These are phyloP conservation scores for Alouatta palliata DNA, from an alignment of 2,113 vertebrate species.

Conservation along the genomic window DNA sequence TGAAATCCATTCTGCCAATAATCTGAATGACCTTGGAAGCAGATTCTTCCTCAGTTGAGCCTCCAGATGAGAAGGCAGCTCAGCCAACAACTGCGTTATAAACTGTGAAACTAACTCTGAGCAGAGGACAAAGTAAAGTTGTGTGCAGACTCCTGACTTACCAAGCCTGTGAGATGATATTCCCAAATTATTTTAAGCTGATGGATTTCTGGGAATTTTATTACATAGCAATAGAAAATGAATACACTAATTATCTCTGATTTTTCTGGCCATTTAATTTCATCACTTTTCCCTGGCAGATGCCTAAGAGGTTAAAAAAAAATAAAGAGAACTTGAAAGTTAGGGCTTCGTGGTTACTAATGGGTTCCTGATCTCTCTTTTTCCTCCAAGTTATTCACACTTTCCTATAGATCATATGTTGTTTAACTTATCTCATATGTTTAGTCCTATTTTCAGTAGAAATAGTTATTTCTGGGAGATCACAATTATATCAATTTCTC, in stretches of 20 bases:
- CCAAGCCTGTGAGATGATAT: neutral
- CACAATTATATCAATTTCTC: neutral
- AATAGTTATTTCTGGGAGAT: neutral
- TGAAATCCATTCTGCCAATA: neutral
- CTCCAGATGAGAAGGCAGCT: neutral
- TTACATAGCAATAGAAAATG: neutral
- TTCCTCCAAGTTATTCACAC: neutral
- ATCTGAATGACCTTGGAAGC: neutral
- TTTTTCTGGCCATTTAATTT: neutral
- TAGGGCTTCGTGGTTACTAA: accelerated
- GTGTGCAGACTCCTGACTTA: neutral
- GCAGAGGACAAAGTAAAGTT: neutral
- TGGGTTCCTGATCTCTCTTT: neutral
- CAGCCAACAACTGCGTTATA: neutral
- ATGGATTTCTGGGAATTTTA: neutral
- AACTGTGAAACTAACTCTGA: neutral
- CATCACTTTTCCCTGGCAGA: neutral
- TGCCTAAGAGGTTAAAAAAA: neutral
- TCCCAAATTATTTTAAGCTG: neutral
- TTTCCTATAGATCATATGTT: neutral
- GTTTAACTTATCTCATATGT: neutral
- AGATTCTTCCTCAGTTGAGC: neutral
- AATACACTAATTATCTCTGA: neutral
- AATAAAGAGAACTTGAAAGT: neutral
- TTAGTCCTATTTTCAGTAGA: neutral